Evolutionary conservation across 2,888 invertebrate genomes (phyloP).

Genomic region (Mesorhabditis spiculigera): DNA sequence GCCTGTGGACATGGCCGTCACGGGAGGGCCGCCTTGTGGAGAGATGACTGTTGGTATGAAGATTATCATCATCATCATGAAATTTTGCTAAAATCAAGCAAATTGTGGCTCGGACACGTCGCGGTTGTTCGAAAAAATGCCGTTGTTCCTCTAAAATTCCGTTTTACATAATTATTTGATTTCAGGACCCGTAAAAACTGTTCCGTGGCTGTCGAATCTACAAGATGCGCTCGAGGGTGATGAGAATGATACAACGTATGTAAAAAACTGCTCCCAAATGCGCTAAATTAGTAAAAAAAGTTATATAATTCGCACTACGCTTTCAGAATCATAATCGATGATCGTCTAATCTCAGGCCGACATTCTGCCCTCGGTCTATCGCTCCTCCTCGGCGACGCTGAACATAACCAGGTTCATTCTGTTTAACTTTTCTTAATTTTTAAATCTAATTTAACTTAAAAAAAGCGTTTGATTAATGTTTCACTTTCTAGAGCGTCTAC

Average conservation of each 20-base stretch:
- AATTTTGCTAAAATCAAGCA: too few relatives aligned
- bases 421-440: background rate
- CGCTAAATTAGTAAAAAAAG: too few relatives aligned
- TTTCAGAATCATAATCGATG: constrained; percentile 27
- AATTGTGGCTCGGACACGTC: background rate
- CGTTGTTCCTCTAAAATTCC: too few relatives aligned
- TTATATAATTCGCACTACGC: background rate
- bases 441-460: background rate
- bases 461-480: background rate
- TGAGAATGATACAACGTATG: constrained; percentile 30
- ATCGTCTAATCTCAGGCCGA: constrained; percentile 27
- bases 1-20: constrained; percentile 34
- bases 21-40: constrained; percentile 38
- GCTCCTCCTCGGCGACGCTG: background rate
- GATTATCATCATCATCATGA: too few relatives aligned
- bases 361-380: background rate
- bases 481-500: background rate
- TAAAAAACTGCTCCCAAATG: background rate
- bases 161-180: background rate
- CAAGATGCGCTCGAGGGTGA: constrained; percentile 17
- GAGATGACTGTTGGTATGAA: constrained; percentile 33
- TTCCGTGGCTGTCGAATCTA: constrained; percentile 24
- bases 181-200: constrained; percentile 6
- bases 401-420: background rate
- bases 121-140: constrained; percentile 14